A percentile compares a stretch with the other conserved stretches of the same genome.
phyloP scores from a whole-genome alignment of 1,140 invertebrate genomes.

The Drosophila murphyi region DNA sequence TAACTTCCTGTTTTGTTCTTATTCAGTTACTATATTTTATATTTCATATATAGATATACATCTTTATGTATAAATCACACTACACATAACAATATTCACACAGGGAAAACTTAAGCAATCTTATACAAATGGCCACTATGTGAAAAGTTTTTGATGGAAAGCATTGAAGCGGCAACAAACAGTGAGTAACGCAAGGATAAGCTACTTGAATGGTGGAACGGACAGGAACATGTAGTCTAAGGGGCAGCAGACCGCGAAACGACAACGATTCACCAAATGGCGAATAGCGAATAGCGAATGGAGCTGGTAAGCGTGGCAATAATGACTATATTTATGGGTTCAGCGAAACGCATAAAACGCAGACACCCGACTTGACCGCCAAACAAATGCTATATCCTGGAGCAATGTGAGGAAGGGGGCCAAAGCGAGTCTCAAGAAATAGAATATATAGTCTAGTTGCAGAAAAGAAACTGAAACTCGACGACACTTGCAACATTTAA shows the following conservation, averaged over 20 bases:
- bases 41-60: neutral
- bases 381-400: constrained; percentile 33
- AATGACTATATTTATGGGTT: constrained; percentile 72
- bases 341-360: constrained; percentile 68
- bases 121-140: constrained; percentile 16
- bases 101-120: constrained; percentile 12
- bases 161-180: constrained; percentile 25
- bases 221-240: neutral
- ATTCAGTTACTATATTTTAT: too few relatives aligned
- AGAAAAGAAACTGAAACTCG: constrained; percentile 59
- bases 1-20: too few relatives aligned
- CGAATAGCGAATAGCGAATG: constrained; percentile 14
- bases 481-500: constrained; percentile 79
- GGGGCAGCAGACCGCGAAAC: constrained; percentile 56
- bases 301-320: constrained; percentile 53
- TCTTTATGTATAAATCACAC: neutral
- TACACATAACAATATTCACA: neutral
- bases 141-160: constrained; percentile 25
- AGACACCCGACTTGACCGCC: constrained; percentile 29
- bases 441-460: constrained; percentile 48
- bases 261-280: constrained; percentile 24
- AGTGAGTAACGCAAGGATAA: constrained; percentile 19
- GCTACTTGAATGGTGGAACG: constrained; percentile 6
- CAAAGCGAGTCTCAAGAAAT: constrained; percentile 18
- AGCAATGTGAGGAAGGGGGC: neutral